phyloP scores from a whole-genome alignment of 2,888 invertebrate species.

The Agrochola litura region DNA sequence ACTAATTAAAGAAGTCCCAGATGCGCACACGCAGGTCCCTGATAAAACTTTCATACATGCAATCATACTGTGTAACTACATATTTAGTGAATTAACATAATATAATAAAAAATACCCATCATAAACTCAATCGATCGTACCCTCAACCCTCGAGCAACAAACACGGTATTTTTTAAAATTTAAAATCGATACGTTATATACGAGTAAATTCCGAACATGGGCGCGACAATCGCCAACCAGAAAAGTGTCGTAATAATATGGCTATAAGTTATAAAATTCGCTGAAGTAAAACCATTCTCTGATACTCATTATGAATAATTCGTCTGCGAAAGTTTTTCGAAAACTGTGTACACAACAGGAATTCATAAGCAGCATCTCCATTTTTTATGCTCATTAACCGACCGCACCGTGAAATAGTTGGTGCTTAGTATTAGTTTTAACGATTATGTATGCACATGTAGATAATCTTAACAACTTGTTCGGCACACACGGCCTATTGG shows the following conservation, averaged over 20 bases:
- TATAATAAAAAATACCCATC: constrained; percentile 86
- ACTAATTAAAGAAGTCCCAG: constrained; percentile 27
- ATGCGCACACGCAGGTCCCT: constrained; percentile 32
- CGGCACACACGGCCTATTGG: constrained; percentile 48
- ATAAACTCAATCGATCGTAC: constrained; percentile 83
- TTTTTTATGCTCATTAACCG: constrained; percentile 78
- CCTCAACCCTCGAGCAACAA: constrained; percentile 85
- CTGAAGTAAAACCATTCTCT: constrained; percentile 74
- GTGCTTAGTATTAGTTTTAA: constrained; percentile 71
- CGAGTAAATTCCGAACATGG: constrained; percentile 85
- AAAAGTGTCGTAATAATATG: constrained; percentile 82
- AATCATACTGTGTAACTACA: constrained; percentile 77
- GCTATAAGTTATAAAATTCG: constrained; percentile 83
- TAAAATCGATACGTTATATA: constrained; percentile 80
- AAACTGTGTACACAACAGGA: constrained; percentile 86
- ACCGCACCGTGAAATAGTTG: constrained; percentile 72
- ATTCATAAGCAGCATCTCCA: constrained; percentile 81
- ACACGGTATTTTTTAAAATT: constrained; percentile 78
- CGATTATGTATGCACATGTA: constrained; percentile 63
- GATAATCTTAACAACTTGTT: constrained; percentile 56
- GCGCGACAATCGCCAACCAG: constrained; percentile 78
- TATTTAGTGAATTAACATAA: constrained; percentile 86
- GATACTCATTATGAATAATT: constrained; percentile 87
- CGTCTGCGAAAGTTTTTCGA: constrained; percentile 84
- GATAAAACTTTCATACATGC: constrained; percentile 60